Conservation (phyloP, 2,113 vertebrate genomes). For the Rhagologus leucostigma region DNA sequence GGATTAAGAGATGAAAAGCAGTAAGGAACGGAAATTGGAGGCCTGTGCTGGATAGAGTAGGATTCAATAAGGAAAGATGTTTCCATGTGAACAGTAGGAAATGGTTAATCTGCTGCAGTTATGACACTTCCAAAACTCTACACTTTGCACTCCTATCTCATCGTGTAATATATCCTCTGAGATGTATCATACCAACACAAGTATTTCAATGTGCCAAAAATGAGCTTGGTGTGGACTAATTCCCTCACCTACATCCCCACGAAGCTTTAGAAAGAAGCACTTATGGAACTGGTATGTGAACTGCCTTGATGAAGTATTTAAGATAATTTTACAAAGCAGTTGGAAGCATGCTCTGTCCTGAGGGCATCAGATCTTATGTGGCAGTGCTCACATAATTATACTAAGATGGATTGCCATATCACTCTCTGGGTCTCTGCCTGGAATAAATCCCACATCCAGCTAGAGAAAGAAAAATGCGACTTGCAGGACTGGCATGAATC, state of each 20-base stretch:
- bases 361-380: conserved; percentile 5
- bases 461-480: neutral
- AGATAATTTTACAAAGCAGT: conserved; percentile 13
- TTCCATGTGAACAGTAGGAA: neutral
- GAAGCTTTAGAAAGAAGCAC: conserved; percentile 25
- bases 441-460: conserved; percentile 6
- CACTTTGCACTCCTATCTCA: neutral
- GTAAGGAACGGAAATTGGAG: neutral
- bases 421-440: neutral
- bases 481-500: neutral
- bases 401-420: neutral
- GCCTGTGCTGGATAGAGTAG: neutral
- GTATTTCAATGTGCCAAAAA: conserved; percentile 24
- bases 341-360: neutral
- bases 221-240: conserved; percentile 13
- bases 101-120: neutral
- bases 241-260: neutral
- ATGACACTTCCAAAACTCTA: neutral
- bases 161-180: neutral
- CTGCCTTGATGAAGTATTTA: neutral
- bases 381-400: neutral
- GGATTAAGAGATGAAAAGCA: neutral
- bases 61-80: neutral
- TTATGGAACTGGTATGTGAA: neutral
- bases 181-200: neutral